Base-by-base conservation (phyloP, 2,113 vertebrate species). In the Atherinomorus stipes region DNA sequence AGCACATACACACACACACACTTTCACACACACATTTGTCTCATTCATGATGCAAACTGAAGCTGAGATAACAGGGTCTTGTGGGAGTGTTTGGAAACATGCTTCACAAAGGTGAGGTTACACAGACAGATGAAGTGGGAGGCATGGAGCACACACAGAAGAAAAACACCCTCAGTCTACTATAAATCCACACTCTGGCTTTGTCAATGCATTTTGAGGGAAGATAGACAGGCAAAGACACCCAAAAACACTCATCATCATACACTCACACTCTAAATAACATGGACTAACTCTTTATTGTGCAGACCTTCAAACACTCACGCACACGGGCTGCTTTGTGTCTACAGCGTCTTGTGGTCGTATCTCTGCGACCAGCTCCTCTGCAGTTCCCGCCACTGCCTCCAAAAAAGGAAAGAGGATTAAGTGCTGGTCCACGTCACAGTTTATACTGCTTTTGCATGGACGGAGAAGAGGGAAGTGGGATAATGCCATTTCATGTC, bases 401-500 rank as follows among this genome's bases (percentile, higher is more conserved):
- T 87, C 86, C 85, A 86, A 64, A 83, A 69, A 81, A 83, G 61
- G 62, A 94, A 92, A 93, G 86, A 80, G 89, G 94, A 95, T 95
- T 94, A 95, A 77, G 58, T 74, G 77, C 77, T 78, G 90, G 91
- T 91, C 89, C 90, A 85, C 80, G 64, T 89, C 86, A 90, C 80
- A 83, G 84, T 91, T 93, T 89, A 85, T 89, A 68, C 87, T 63
- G 82, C 76, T 86, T 85, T 88, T 90, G 89, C 76, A 59, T 87
- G 90, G 87, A 91, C 60, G 74, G 74, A 82, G 79, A 84, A 90
- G 87, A 93, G 78, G 80, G 82, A 83, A 83, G 89, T 86, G 90
- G 88, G 90, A 94, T 93, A 92, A 94, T 91, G 80, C 74, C 67
- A 85, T 94, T 93, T 90, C 78, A 88, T 92, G 90, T 91, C 73